Base-by-base conservation (phyloP, 2,797 vertebrate genomes). In the Sus cebifrons region DNA sequence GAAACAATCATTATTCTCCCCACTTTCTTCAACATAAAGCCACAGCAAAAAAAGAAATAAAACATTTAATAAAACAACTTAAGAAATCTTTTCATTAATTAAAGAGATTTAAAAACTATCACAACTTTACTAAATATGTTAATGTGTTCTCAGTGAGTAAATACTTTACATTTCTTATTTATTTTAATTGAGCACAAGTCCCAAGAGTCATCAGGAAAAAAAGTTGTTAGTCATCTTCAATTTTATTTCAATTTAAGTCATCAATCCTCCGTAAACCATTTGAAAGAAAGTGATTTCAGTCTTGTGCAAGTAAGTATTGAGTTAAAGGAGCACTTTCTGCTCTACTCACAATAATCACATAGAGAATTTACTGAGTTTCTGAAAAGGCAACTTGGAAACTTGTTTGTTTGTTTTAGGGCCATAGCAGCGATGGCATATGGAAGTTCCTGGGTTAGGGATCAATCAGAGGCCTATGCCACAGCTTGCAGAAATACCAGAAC, bases 11-110 rank as follows among this genome's bases (percentile, higher is more conserved):
- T 15, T 58, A 17, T 52, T 12, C 54, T 58, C 7, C 3, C 23
- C 7, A 78, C 25, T 81, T 64, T 32, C 6, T 17, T 56, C 21
- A 94, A 79, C 2, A 6, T 21, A 44, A 83, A 73, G 2, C 10
- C 52, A 73, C 8, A 70, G 15, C 5, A 94, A 65, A 86, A 95
- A 18, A 75, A 32, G 32, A 74, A 94, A 25, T 44, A 44, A 65
- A 88, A 52, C 18, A 92, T 73, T 82, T 83, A 65, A 62, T n/a
- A 60, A 85, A 88, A 79, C 23, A 49, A 44, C 70, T 67, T n/a
- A 89, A 44, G 79, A 86, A 77, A 85, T 60, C 6, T 1, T 25
- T 86, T 77, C 6, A 86, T 64, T 85, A 83, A 58, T 84, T 77
- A 89, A 89, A 52, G 73, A 85, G 18, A 8, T 40, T 89, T 85